Base-by-base conservation (phyloP, 2,888 invertebrate species). In the Amphipyra tragopoginis region DNA sequence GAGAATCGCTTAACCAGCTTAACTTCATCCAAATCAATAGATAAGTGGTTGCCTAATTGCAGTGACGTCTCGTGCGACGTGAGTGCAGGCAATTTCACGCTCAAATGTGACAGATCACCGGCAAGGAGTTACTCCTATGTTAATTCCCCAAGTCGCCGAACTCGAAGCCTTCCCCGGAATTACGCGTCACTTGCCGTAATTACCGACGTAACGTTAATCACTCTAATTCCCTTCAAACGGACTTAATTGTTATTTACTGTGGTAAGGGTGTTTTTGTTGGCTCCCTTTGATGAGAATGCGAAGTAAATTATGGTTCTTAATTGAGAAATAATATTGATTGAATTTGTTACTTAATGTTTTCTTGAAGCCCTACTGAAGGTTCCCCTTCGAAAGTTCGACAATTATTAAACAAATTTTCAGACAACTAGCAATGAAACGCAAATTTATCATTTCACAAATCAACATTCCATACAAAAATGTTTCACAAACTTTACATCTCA, bases 191-290 rank as follows among this genome's bases (percentile, higher is more conserved):
- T 71, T 66, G 40, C 51, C 65, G 56, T 76, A 77, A 75, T 78
- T 82, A 80, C 75, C 43, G 66, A 65, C 69, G 76, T 79, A 65
- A 77, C 73, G 69, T 69, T 82, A 81, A 77, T 82, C 65, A 72
- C 60, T 55, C 50, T 66, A 55, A 69, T 66, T 51, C 50, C 58
- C 36, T 43, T 59, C 51, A 57, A 61, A 48, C 33, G 57, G 57
- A 71, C 65, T 73, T 70, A 71, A 75, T 68, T 63, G 65, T 44
- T 71, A 75, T 40, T 57, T 42, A 42, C 29, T 14, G 42, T 9
- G n/a, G 2, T 9, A 40, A 33, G 6, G 14, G 26, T 34, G 34
- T 21, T 54, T 55, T 47, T 47, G 13, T 21, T 15, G 5, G 33
- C 7, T 5, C 15, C 15, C 53, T 39, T 9, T 50, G 29, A 40